Base-by-base conservation (phyloP, 1,140 invertebrate species). In the Centruroides sculpturatus region DNA sequence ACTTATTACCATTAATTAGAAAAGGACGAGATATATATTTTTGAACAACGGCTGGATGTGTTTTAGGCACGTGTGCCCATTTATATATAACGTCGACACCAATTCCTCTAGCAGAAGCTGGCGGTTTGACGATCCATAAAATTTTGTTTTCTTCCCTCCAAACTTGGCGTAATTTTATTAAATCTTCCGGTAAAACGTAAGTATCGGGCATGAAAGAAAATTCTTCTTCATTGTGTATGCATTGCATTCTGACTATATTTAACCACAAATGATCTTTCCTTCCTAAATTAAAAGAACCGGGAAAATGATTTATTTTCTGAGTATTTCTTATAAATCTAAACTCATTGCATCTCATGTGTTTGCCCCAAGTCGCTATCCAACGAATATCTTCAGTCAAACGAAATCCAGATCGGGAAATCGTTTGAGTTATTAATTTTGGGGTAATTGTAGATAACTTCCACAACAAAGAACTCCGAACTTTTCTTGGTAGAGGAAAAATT, bases 231-330 rank as follows among this genome's bases (percentile, higher is more conserved):
- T 87, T 85, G 73, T 83, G 82, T 66, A 84, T 87, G 1, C 78
- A 71, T 68, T 86, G 85, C 69, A 92, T 80, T 69, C 85, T 80
- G 66, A 69, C 69, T 46, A 81, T 62, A 70, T 92, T 92, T 36
- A 85, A 79, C 92, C 92, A 98, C 35, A 98, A 78, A 35, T 89
- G 77, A 74, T 98, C 95, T 75, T 98, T 98, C 1, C 95, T 78
- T 1, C 95, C 95, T 55, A 98, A 86, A 74, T 98, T 92, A 75
- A 97, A 98, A 8, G 91, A 93, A n/a, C 92, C 94, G 0, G 95
- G 93, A 71, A 97, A 92, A 73, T 98, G 95, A 74, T 98, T 98
- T 68, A 98, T 80, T 77, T 97, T 66, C 56, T 72, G 72, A 69
- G 69, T 74, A 51, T 62, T 67, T 34, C 72, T 64, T 12, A 67